These are phyloP conservation scores for Chrysolina oricalcia DNA, from an alignment of 2,888 invertebrate genomes.

Conservation along the genomic window DNA sequence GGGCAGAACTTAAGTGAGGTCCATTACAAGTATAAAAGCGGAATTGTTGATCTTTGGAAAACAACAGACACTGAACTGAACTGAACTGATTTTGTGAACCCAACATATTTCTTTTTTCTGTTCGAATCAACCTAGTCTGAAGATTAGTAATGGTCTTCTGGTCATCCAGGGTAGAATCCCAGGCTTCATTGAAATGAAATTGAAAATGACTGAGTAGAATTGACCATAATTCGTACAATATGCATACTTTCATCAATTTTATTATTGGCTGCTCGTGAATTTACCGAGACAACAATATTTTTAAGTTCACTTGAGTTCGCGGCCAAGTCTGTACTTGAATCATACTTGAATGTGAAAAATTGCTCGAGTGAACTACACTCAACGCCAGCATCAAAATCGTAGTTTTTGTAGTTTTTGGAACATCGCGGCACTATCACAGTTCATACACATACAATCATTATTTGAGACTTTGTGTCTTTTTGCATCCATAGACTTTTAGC, in stretches of 20 bases:
- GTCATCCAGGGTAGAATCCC: too few species aligned
- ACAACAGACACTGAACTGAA: too few species aligned
- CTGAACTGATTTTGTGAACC: too few species aligned
- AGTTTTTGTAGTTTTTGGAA: slow-evolving; percentile 5
- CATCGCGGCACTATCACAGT: too few species aligned
- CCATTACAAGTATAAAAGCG: slow-evolving; percentile 1
- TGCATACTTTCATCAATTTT: slow-evolving; percentile 12
- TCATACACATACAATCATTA: background rate
- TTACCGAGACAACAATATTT: slow-evolving; percentile 10
- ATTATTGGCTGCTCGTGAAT: slow-evolving; percentile 10
- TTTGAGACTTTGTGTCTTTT: background rate
- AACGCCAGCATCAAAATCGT: slow-evolving; percentile 17
- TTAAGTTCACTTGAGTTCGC: background rate
- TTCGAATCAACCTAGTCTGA: too few species aligned
- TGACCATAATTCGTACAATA: slow-evolving; percentile 16
- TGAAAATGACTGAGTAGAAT: too few species aligned
- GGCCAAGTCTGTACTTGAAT: background rate
- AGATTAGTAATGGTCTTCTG: too few species aligned
- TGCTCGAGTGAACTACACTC: slow-evolving; percentile 12
- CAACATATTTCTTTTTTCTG: too few species aligned
- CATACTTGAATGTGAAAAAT: slow-evolving; percentile 7
- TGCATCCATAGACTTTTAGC: too few species aligned
- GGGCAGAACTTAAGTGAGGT: too few species aligned
- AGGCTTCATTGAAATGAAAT: slow-evolving; percentile 21
- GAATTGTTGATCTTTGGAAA: too few species aligned